These are phyloP conservation scores for Butorides virescens DNA, from an alignment of 2,113 vertebrate species.

Conservation along the genomic window DNA sequence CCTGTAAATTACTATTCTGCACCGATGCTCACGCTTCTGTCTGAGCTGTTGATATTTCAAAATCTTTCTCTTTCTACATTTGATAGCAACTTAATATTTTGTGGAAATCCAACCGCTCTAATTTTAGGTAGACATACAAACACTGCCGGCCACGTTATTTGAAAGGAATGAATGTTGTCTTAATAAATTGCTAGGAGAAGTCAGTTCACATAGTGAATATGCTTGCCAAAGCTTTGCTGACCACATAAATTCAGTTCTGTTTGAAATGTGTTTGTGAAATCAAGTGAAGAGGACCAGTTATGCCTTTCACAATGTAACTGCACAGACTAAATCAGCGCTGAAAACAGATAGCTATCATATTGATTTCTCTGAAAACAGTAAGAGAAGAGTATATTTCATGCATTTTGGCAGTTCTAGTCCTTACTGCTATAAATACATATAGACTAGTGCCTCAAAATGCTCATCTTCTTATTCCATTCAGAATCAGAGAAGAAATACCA, in stretches of 20 bases:
- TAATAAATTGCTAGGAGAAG: not conserved
- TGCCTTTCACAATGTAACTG: not conserved
- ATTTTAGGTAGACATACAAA: not conserved
- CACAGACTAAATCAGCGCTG: conserved; percentile 7
- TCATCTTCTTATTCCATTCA: not conserved
- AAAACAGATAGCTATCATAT: not conserved
- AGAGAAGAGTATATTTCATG: not conserved
- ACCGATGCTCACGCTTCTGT: not conserved
- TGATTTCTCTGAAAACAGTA: not conserved
- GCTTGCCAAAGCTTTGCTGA: not conserved
- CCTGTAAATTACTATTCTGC: not conserved
- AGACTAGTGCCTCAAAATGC: not conserved
- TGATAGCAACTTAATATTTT: not conserved
- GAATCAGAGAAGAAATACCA: not conserved
- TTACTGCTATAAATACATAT: conserved; percentile 19
- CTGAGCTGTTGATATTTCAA: not conserved
- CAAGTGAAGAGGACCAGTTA: not conserved
- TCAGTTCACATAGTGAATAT: not conserved
- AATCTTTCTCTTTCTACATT: not conserved
- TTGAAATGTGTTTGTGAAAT: conserved; percentile 20
- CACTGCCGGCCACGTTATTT: not conserved
- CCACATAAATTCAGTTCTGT: not conserved
- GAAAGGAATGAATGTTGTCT: not conserved
- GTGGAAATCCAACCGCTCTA: not conserved
- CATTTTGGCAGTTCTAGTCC: conserved; percentile 20